These are phyloP conservation scores for Amphiduros pacificus DNA, from an alignment of 2,888 invertebrate species.

Conservation along the genomic window DNA sequence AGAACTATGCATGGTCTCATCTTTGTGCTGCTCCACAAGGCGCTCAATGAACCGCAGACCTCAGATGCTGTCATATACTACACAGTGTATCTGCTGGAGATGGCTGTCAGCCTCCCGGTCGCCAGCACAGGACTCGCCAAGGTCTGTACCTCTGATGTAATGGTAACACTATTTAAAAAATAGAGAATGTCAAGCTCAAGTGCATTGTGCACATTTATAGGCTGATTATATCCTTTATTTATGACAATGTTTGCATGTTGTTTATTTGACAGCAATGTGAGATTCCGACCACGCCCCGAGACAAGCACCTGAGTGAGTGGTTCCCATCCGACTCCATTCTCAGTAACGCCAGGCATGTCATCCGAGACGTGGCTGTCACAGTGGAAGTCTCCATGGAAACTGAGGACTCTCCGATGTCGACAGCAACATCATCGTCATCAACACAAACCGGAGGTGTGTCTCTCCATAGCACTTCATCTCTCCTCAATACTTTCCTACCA, in stretches of 20 bases:
- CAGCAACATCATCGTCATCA: not conserved
- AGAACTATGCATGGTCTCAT: constrained; percentile 71
- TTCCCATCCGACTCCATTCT: constrained; percentile 53
- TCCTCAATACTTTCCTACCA: no score
- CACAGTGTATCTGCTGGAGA: constrained; percentile 82
- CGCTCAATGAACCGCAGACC: constrained; percentile 72
- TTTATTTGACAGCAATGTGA: constrained; percentile 24
- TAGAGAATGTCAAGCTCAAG: no score
- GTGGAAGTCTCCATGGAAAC: constrained; percentile 13
- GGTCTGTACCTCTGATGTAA: no score
- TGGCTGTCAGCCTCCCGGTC: constrained; percentile 70
- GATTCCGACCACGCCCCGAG: constrained; percentile 53
- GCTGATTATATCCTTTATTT: no score
- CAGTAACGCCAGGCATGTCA: constrained; percentile 44
- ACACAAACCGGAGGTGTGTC: no score
- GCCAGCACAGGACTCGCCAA: not conserved
- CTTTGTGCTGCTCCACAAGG: constrained; percentile 64
- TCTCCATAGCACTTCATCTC: no score
- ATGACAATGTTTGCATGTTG: no score
- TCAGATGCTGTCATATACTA: constrained; percentile 88
- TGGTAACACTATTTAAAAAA: no score
- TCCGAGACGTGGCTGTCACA: constrained; percentile 41
- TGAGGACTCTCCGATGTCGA: not conserved
- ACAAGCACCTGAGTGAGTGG: constrained; percentile 57
- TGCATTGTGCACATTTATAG: no score